Base-by-base conservation (phyloP, 2,797 vertebrate genomes). In the Pygocentrus nattereri region DNA sequence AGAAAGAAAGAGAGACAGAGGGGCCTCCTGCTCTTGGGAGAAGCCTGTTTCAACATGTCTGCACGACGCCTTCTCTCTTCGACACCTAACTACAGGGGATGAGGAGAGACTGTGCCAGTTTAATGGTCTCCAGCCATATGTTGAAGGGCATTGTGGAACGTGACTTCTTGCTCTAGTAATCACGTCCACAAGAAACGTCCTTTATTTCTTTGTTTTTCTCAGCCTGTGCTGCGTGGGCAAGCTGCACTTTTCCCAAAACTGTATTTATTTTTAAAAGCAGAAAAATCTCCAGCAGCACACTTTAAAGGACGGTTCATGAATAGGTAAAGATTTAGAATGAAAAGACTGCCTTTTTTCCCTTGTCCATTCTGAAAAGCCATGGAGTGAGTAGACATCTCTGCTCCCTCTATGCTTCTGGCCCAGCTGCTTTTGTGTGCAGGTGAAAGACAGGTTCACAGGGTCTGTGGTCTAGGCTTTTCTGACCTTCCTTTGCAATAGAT, bases 381-480 rank as follows among this genome's bases (percentile, higher is more conserved):
- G 3, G 31, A 23, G 49, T 27, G 19, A 58, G 52, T 8, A 70
- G 30, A 12, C 54, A 41, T 69, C 19, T 44, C 61, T 64, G 31
- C 27, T 81, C 79, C 61, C 25, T 65, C 38, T 58, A 47, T 72
- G 23, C 75, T 85, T 58, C 23, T 75, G 38, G 85, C 79, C 75
- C 65, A 56, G 80, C 88, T 86, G 86, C 90, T 90, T 90, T 87
- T 87, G 89, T 92, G 88, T 85, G 59, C 72, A 65, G 65, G 84
- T 88, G 88, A 92, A 89, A 91, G 91, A 88, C 87, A 90, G 89
- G 91, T 93, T 93, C 91, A 90, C 47, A 85, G 88, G 81, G 62
- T 65, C 62, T 90, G 89, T 90, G 90, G 90, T 93, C 87, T 82
- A 82, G 88, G 90, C 88, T 91, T 90, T 82, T 87, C 85, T 73